Percentiles rank a stretch among this genome's conserved stretches.
phyloP scores from a whole-genome alignment of 2,797 vertebrate species.

The Typhlichthys eigenmanni region DNA sequence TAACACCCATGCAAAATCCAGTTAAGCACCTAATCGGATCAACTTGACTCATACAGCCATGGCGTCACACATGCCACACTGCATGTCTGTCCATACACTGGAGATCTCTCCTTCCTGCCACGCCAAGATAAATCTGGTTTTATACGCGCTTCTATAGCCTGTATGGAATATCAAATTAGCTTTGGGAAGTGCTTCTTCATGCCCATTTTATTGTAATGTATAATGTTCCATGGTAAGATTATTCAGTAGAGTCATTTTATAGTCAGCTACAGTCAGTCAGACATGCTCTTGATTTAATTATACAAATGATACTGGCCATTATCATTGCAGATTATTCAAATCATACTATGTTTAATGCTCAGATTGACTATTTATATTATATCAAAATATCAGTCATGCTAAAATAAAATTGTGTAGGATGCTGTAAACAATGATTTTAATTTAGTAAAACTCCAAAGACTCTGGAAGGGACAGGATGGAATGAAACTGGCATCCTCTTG shows the following conservation, averaged over 20 bases:
- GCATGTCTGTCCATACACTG: constrained; percentile 13
- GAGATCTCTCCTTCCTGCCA: neutral
- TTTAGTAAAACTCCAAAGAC: neutral
- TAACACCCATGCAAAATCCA: constrained; percentile 80
- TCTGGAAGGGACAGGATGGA: constrained; percentile 12
- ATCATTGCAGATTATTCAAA: constrained; percentile 62
- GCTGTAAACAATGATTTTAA: constrained; percentile 14
- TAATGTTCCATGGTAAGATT: constrained; percentile 1
- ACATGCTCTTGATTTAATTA: constrained; percentile 54
- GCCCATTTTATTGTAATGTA: constrained; percentile 4
- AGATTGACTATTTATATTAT: constrained; percentile 62
- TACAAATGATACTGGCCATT: constrained; percentile 49
- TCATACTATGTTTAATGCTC: constrained; percentile 55
- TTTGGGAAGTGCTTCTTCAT: neutral
- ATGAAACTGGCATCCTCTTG: neutral
- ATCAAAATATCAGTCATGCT: constrained; percentile 16
- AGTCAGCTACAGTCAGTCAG: constrained; percentile 51
- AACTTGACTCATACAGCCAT: constrained; percentile 62
- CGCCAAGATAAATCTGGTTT: constrained; percentile 36
- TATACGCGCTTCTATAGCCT: constrained; percentile 10
- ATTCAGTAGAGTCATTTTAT: constrained; percentile 10
- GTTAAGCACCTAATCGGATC: constrained; percentile 80
- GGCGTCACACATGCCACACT: constrained; percentile 62
- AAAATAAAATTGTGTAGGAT: constrained; percentile 46
- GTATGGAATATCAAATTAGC: constrained; percentile 21